Percentiles rank a stretch among this genome's conserved stretches.
Evolutionary conservation across 2,888 invertebrate genomes (phyloP).

Genomic region (Pyrgus malvae): DNA sequence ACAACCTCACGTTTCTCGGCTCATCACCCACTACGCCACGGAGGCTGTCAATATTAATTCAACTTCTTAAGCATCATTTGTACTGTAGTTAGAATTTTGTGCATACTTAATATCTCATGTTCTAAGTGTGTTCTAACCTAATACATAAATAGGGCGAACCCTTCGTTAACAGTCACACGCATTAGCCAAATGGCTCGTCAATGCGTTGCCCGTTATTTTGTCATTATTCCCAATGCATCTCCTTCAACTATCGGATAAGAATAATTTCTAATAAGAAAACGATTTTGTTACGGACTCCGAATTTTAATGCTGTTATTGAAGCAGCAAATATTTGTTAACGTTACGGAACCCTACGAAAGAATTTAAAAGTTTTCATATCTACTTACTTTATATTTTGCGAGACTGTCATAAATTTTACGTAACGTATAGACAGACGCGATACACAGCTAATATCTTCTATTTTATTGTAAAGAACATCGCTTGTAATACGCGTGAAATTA

Average conservation of each 20-base stretch:
- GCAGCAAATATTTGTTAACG: background rate
- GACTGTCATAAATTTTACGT: background rate
- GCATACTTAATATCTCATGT: too few relatives aligned
- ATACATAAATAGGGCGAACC: constrained; percentile 23
- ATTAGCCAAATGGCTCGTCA: constrained; percentile 38
- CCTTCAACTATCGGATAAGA: constrained; percentile 32
- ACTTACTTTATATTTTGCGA: too few relatives aligned
- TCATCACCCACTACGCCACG: too few relatives aligned
- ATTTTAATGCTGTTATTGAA: constrained; percentile 23
- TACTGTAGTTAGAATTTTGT: too few relatives aligned
- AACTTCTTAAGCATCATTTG: too few relatives aligned
- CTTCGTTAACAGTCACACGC: constrained; percentile 30
- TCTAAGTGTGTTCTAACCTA: too few relatives aligned
- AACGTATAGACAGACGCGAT: background rate
- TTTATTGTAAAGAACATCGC: background rate
- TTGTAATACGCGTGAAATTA: constrained; percentile 5
- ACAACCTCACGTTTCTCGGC: too few relatives aligned
- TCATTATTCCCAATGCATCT: constrained; percentile 40
- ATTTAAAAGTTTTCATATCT: too few relatives aligned
- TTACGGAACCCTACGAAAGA: too few relatives aligned
- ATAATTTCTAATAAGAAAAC: constrained; percentile 33
- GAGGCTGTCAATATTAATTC: too few relatives aligned
- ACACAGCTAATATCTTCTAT: background rate
- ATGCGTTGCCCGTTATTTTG: constrained; percentile 37
- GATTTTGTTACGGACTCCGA: constrained; percentile 30